Evolutionary conservation across 2,113 vertebrate species (phyloP).

Genomic region (Bufo gargarizans): DNA sequence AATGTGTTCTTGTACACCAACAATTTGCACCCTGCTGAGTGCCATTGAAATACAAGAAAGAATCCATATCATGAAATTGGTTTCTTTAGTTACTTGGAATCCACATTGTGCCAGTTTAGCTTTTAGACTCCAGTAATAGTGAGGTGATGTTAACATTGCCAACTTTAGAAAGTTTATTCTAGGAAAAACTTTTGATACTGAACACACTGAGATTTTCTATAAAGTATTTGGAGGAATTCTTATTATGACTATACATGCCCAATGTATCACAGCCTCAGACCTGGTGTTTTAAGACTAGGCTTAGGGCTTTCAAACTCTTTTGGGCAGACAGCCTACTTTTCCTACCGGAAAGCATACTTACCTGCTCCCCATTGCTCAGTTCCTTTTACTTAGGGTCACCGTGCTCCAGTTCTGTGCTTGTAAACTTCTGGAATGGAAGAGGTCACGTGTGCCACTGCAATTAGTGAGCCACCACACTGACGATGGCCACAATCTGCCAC

Average conservation of each 20-base stretch:
- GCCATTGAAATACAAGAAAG: constrained; percentile 46
- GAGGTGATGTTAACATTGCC: not conserved
- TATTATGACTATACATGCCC: not conserved
- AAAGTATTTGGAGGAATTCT: not conserved
- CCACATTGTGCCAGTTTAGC: constrained; percentile 43
- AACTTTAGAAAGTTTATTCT: constrained; percentile 12
- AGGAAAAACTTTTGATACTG: constrained; percentile 9
- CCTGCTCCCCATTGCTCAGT: no score
- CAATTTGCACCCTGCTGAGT: constrained; percentile 47
- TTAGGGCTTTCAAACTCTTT: no score
- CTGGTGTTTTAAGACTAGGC: no score
- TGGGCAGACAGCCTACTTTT: no score
- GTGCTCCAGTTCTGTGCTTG: no score
- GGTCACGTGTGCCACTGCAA: no score
- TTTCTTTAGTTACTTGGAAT: constrained; percentile 34
- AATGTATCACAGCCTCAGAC: not conserved
- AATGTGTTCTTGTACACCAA: constrained; percentile 42
- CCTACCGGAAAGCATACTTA: no score
- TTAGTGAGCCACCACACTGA: no score
- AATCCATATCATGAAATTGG: constrained; percentile 42
- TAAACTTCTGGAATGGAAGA: no score
- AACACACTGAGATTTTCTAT: not conserved
- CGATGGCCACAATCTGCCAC: no score
- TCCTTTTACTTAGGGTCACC: no score
- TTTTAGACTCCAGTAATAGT: constrained; percentile 30